phyloP scores from a whole-genome alignment of 2,113 vertebrate genomes.

The Drymodes brunneopygia region DNA sequence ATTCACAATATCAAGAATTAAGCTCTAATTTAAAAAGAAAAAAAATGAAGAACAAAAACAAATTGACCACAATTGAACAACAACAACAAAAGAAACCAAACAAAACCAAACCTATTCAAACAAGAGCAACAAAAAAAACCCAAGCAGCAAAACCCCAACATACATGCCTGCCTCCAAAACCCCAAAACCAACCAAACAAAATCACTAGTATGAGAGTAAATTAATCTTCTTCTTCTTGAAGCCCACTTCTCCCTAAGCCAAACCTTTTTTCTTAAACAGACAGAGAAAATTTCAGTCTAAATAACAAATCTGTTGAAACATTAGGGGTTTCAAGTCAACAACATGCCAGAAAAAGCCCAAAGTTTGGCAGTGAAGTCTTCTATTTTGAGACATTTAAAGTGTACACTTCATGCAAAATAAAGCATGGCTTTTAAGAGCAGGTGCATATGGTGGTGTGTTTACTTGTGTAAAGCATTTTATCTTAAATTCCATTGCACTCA shows the following conservation, averaged over 20 bases:
- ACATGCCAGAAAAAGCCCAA: neutral
- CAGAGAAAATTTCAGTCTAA: neutral
- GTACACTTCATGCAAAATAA: neutral
- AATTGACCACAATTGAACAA: accelerated
- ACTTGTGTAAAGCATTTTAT: neutral
- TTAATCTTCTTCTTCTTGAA: neutral
- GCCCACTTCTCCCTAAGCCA: neutral
- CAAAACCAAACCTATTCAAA: neutral
- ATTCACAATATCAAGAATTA: neutral
- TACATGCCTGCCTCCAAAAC: accelerated
- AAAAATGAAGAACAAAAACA: neutral
- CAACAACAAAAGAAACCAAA: neutral
- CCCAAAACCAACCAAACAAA: neutral
- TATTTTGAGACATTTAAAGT: neutral
- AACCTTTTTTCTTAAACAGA: neutral
- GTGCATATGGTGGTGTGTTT: neutral
- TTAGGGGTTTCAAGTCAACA: neutral
- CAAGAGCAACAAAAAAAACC: accelerated
- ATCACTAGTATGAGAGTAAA: neutral
- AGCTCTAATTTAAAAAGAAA: neutral
- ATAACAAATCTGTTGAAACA: neutral
- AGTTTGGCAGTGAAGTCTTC: neutral
- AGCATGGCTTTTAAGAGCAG: neutral
- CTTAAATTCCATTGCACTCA: neutral
- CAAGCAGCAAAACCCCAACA: accelerated